These are phyloP conservation scores for Augochlora pura DNA, from an alignment of 1,140 invertebrate genomes.

Conservation along the genomic window DNA sequence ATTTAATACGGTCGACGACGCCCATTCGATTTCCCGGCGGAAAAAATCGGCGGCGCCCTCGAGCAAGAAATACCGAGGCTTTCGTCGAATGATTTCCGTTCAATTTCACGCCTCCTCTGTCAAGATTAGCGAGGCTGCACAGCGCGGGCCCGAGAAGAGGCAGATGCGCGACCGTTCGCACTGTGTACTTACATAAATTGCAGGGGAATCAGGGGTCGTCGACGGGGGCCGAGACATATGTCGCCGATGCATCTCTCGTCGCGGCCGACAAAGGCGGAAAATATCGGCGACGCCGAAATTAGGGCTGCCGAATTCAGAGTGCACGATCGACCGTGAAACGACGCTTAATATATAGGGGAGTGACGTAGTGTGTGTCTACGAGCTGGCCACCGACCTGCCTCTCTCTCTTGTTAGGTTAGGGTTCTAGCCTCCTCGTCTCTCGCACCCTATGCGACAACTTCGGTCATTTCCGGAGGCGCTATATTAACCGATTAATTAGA, in stretches of 20 bases:
- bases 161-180: slow-evolving; percentile 57
- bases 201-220: slow-evolving; percentile 20
- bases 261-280: slow-evolving; percentile 53
- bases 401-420: slow-evolving; percentile 28
- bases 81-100: slow-evolving; percentile 44
- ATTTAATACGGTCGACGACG: slow-evolving; percentile 32
- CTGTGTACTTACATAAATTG: slow-evolving; percentile 61
- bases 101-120: slow-evolving; percentile 54
- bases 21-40: not conserved
- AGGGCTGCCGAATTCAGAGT: slow-evolving; percentile 57
- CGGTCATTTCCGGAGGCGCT: slow-evolving; percentile 30
- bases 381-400: slow-evolving; percentile 7
- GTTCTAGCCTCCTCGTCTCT: no score
- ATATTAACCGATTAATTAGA: slow-evolving; percentile 57
- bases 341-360: slow-evolving; percentile 53
- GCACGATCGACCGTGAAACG: slow-evolving; percentile 62
- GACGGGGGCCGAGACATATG: slow-evolving; percentile 50
- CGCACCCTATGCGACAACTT: slow-evolving; percentile 30
- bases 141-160: slow-evolving; percentile 15
- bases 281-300: slow-evolving; percentile 60
- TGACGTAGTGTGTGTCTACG: slow-evolving; percentile 21
- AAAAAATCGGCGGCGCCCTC: slow-evolving; percentile 20
- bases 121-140: slow-evolving; percentile 22
- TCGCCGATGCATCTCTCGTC: slow-evolving; percentile 55
- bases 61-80: not conserved